Base-by-base conservation (phyloP, 1,140 invertebrate genomes). In the Hyphantria cunea region DNA sequence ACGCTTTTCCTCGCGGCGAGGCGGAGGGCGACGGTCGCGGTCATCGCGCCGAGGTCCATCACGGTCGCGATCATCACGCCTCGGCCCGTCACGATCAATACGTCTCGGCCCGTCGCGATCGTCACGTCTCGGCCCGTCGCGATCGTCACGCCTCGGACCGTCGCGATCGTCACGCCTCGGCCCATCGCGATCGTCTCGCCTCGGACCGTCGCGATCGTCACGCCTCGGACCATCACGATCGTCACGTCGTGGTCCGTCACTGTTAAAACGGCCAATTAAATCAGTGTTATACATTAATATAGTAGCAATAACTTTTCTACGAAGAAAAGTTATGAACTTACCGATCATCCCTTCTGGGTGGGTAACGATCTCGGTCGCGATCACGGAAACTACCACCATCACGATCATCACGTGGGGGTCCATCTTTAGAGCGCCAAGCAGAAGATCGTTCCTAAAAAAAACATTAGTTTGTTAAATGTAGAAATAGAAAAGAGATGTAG, bases 41-140 rank as follows among this genome's bases (percentile, higher is more conserved):
- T 73, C 89, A 47, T 76, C 79, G n/a, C 82, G 74, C 33, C 65
- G 48, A 17, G 59, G 70, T 3, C 69, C 64, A 10, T 68, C 65
- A 14, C 80, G 68, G n/a, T n/a, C 72, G 44, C 92, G 90, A 15
- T 80, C 80, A 10, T 60, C 89, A 70, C 75, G 67, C 0, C 72
- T 61, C 3, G 68, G 68, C 15, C 64, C 70, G 56, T 73, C 72
- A 37, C 86, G 78, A 41, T 86, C 76, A 63, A 66, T 64, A 8
- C 67, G 65, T 0, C 76, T 31, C 3, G 68, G 68, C 3, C 62
- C 69, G 41, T 75, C 67, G 31, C 67, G n/a, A n/a, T n/a, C n/a
- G n/a, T 74, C 74, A 34, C 67, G 84, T n/a, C n/a, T n/a, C n/a
- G n/a, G n/a, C n/a, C n/a, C n/a, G 31, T 91, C 72, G 44, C 92